These are phyloP conservation scores for Leptinotarsa peninsularis DNA, from an alignment of 2,888 invertebrate genomes.

Conservation along the genomic window DNA sequence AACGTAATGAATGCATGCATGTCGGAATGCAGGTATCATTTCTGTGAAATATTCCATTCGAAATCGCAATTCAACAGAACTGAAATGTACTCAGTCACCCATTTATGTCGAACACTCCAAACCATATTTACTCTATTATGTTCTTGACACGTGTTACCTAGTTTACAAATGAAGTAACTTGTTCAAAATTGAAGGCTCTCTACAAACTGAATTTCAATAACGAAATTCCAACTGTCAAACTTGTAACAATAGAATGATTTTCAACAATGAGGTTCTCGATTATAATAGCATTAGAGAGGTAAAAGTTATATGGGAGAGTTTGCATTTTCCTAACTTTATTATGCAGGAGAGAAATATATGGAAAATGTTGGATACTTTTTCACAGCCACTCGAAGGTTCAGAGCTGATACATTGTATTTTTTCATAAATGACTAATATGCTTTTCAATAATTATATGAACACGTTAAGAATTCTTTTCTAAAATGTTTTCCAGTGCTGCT, in stretches of 20 bases:
- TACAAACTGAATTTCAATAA: slow-evolving; percentile 9
- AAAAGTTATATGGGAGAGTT: neutral
- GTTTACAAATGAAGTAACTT: slow-evolving; percentile 11
- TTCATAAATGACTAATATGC: too few relatives aligned
- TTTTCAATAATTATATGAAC: too few relatives aligned
- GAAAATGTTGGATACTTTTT: too few relatives aligned
- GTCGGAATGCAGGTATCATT: too few relatives aligned
- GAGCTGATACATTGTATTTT: too few relatives aligned
- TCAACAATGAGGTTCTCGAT: neutral
- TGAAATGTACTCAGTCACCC: neutral
- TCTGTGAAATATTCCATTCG: neutral
- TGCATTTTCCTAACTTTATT: neutral
- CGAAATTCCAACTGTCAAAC: slow-evolving; percentile 1
- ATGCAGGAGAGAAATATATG: neutral
- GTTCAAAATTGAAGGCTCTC: neutral
- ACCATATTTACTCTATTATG: neutral
- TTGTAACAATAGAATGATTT: slow-evolving; percentile 8
- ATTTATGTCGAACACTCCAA: slow-evolving; percentile 1
- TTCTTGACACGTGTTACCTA: neutral
- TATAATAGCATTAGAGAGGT: neutral
- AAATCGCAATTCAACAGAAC: neutral
- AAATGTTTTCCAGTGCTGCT: too few relatives aligned
- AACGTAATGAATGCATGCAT: too few relatives aligned
- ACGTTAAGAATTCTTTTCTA: too few relatives aligned
- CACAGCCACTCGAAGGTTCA: too few relatives aligned